Evolutionary conservation across 2,888 invertebrate genomes (phyloP).

Genomic region (Osmoderma eremita): DNA sequence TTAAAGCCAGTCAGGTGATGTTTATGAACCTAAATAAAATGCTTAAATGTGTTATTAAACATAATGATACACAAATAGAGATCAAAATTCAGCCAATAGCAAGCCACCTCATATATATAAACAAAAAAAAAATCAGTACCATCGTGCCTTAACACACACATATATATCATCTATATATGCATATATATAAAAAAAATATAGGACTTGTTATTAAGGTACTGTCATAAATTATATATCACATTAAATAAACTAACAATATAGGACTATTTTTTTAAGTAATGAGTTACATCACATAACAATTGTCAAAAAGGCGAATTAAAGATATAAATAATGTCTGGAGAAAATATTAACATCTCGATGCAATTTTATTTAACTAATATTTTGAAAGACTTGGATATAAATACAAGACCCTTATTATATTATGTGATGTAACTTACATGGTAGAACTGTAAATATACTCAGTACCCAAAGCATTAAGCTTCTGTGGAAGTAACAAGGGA

Average conservation of each 20-base stretch:
- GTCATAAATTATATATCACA: conserved; percentile 60
- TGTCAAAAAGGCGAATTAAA: conserved; percentile 10
- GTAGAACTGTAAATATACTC: conserved; percentile 43
- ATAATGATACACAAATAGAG: conserved; percentile 47
- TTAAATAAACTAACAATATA: conserved; percentile 57
- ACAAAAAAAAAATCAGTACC: conserved; percentile 58
- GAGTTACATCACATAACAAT: conserved; percentile 26
- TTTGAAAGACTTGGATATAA: too few species aligned
- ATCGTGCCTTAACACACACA: conserved; percentile 50
- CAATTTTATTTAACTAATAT: not conserved
- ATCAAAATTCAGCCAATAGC: conserved; percentile 57
- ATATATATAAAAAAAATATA: conserved; percentile 51
- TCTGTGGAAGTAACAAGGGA: conserved; percentile 70
- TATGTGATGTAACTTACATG: conserved; percentile 36
- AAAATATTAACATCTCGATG: too few species aligned
- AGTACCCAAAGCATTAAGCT: conserved; percentile 60
- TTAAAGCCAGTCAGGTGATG: conserved; percentile 18
- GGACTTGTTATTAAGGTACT: conserved; percentile 55
- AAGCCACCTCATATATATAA: conserved; percentile 50
- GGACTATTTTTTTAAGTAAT: conserved; percentile 28
- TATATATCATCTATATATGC: conserved; percentile 15
- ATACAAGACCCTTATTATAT: not conserved
- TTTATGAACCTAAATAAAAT: conserved; percentile 31
- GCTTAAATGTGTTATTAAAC: conserved; percentile 37
- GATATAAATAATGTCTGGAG: not conserved